Evolutionary conservation across 2,113 vertebrate genomes (phyloP).

Genomic region (cattle (Bos taurus)): ARS-UCD2.0 NC_037337.1:100668501-100669000

Average conservation of each 20-base stretch:
- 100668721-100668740: background rate
- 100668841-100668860: background rate
- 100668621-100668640: background rate
- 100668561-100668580: background rate
- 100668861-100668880: background rate
- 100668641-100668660: background rate
- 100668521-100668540: accelerated
- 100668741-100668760: accelerated
- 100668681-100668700: background rate
- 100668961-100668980: background rate
- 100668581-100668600: background rate
- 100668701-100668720: background rate
- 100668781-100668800: background rate
- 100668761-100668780: accelerated
- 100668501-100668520: background rate
- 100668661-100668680: background rate
- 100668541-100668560: background rate
- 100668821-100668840: accelerated
- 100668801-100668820: accelerated
- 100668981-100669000: accelerated
- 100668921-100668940: background rate
- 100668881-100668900: background rate
- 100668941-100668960: accelerated
- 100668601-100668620: too few relatives aligned
- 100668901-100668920: background rate